Conservation (phyloP, 2,888 invertebrate species). For the Heliconius ethilla region DNA sequence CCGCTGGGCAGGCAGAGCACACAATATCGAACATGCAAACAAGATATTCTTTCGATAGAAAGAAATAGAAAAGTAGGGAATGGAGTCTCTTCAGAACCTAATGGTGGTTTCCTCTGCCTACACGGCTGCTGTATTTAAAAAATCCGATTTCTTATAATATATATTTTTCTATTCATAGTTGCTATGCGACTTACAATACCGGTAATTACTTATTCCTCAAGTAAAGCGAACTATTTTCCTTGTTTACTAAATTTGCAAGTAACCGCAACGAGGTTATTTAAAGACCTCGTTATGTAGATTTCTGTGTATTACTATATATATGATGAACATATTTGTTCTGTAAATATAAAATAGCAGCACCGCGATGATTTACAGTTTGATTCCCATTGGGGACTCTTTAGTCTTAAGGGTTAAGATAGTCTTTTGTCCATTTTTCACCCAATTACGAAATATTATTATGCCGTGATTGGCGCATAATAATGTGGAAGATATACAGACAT, state of each 20-base stretch:
- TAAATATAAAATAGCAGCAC: not conserved
- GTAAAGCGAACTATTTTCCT: not conserved
- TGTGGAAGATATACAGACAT: too few species aligned
- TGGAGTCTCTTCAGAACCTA: too few species aligned
- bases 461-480: too few species aligned
- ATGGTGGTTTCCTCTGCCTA: not conserved
- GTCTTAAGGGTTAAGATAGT: too few species aligned
- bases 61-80: too few species aligned
- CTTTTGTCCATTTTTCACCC: too few species aligned
- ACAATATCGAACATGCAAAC: too few species aligned
- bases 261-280: not conserved
- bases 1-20: not conserved
- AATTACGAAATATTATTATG: not conserved
- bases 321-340: not conserved
- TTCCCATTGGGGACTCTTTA: not conserved
- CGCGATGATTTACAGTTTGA: not conserved
- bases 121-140: not conserved
- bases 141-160: not conserved
- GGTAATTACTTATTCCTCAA: not conserved
- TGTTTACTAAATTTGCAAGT: slow-evolving; percentile 4
- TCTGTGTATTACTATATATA: not conserved
- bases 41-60: too few species aligned
- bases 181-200: not conserved
- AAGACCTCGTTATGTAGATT: slow-evolving; percentile 8
- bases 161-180: not conserved